These are phyloP conservation scores for Platanista minor DNA, from an alignment of 2,113 vertebrate genomes.

Conservation along the genomic window DNA sequence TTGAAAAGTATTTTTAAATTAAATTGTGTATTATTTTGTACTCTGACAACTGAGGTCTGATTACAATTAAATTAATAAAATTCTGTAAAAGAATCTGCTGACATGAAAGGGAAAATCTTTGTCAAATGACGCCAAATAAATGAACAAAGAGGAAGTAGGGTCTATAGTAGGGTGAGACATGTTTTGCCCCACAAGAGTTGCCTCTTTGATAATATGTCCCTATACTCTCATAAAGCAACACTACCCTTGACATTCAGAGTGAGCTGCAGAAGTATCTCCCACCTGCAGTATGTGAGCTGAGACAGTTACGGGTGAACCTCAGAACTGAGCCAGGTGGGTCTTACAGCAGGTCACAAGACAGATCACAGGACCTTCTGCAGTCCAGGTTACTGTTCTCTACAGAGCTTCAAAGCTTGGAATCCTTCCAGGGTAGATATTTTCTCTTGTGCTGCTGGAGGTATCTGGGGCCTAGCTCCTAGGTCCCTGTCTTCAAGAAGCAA, in stretches of 20 bases:
- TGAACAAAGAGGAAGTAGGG: neutral
- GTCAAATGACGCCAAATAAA: conserved; percentile 46
- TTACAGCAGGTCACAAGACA: neutral
- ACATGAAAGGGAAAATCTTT: conserved; percentile 41
- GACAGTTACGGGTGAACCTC: conserved; percentile 4
- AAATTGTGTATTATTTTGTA: conserved; percentile 41
- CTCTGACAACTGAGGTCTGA: conserved; percentile 45
- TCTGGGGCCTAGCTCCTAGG: neutral
- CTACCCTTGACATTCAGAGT: neutral
- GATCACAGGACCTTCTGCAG: neutral
- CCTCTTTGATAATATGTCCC: neutral
- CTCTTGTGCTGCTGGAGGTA: conserved; percentile 42
- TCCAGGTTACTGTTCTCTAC: neutral
- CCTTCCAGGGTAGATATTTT: conserved; percentile 34
- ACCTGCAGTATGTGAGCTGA: conserved; percentile 7
- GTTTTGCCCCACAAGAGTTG: neutral
- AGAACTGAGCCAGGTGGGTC: neutral
- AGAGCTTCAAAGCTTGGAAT: conserved; percentile 36
- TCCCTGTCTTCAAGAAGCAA: conserved; percentile 42
- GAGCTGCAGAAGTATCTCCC: neutral
- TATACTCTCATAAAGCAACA: neutral
- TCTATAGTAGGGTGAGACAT: neutral
- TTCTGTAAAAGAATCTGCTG: conserved; percentile 30
- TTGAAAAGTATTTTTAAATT: conserved; percentile 52
- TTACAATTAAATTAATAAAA: conserved; percentile 40